phyloP scores from a whole-genome alignment of 2,113 vertebrate species.

The Craseonycteris thonglongyai region DNA sequence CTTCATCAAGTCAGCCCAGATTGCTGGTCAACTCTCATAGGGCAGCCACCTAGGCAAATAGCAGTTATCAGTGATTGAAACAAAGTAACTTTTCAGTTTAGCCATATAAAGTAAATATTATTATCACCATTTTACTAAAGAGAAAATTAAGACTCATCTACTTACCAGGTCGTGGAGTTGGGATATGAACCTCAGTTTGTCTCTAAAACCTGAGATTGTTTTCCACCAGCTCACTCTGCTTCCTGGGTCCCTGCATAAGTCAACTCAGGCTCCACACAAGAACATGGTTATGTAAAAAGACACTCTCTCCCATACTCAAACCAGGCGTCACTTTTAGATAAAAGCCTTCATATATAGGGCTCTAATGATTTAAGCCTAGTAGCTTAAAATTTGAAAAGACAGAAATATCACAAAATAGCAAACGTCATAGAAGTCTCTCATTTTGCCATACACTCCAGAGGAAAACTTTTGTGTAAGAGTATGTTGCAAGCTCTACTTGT shows the following conservation, averaged over 20 bases:
- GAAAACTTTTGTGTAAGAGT: background rate
- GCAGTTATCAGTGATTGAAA: constrained; percentile 36
- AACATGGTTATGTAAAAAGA: background rate
- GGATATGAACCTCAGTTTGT: constrained; percentile 30
- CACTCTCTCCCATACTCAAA: background rate
- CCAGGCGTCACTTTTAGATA: background rate
- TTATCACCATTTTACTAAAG: constrained; percentile 53
- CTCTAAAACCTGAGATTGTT: background rate
- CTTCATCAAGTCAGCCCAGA: constrained; percentile 9
- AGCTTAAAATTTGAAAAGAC: background rate
- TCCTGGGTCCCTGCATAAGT: background rate
- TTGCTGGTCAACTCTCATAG: constrained; percentile 20
- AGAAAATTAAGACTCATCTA: constrained; percentile 53
- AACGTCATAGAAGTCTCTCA: background rate
- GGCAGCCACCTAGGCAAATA: constrained; percentile 41
- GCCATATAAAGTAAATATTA: constrained; percentile 51
- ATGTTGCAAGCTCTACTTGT: constrained; percentile 3
- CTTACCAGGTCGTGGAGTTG: constrained; percentile 27
- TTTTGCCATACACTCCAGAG: background rate
- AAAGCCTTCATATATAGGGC: background rate
- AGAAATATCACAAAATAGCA: background rate
- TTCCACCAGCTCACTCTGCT: background rate
- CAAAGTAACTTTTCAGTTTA: constrained; percentile 53
- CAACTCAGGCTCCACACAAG: background rate
- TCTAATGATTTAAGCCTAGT: background rate